Conservation (phyloP, 2,113 vertebrate genomes). For the Riparia riparia region DNA sequence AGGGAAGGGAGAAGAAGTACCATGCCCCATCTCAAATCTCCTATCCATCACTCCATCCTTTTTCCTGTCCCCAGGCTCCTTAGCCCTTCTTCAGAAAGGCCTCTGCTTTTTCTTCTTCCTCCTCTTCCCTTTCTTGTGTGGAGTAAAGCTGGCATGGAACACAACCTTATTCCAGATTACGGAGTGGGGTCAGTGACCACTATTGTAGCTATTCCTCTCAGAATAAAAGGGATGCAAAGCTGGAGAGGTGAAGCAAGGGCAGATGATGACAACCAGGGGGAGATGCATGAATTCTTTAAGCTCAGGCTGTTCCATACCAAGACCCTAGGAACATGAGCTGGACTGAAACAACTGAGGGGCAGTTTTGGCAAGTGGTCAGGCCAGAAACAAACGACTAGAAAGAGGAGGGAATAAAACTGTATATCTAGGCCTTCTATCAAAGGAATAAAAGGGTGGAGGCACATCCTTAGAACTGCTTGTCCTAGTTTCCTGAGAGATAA, state of each 20-base stretch:
- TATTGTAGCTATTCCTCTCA: neutral
- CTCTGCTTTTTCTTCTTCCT: neutral
- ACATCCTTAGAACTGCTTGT: neutral
- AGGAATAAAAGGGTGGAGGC: neutral
- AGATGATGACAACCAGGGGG: neutral
- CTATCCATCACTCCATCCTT: neutral
- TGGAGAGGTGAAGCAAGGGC: neutral
- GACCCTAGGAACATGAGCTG: neutral
- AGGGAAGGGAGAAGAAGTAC: rapidly evolving
- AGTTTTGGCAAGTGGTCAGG: neutral
- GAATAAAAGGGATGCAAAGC: neutral
- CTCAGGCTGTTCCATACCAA: neutral
- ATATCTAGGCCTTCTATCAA: neutral
- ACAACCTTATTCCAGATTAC: neutral
- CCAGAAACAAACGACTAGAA: neutral
- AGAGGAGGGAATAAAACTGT: neutral
- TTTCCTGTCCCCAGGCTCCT: neutral
- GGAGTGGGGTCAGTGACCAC: too few species aligned
- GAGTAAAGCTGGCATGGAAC: neutral
- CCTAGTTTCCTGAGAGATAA: neutral
- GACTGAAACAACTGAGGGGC: neutral
- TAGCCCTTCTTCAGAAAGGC: neutral
- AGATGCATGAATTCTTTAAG: neutral
- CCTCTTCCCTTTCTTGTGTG: neutral
- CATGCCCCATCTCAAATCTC: neutral